Evolutionary conservation across 2,888 invertebrate species (phyloP), one percentile per base, ranked within the genome.

Genomic region (Drosophila formosana): DNA sequence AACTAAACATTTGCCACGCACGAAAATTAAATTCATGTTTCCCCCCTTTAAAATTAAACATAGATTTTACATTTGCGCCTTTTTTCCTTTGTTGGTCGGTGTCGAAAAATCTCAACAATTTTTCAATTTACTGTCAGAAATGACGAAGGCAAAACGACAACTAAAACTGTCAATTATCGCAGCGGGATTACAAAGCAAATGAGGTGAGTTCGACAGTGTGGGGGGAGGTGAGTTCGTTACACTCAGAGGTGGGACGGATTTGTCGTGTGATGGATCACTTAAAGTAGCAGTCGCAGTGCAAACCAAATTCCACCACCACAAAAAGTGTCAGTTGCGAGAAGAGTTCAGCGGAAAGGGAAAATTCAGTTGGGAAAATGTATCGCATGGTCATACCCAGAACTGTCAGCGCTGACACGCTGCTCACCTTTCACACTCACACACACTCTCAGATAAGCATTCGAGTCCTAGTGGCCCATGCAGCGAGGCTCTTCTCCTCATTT

Each of bases 51-150:
- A 37, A 37, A 49, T 58, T 26, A 34, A 71, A 74, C 72, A 64
- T 49, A 66, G 43, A 64, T 66, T 69, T 82, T 39, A 66, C 70
- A 81, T 82, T 79, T 72, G 52, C 34, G 49, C 11, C 47, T 72
- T 51, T 46, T 41, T 18, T 41, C 13, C 5, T 18, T 18, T 37
- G 37, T 37, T 18, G 18, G 1, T 18, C 18, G 37, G 47, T 66
- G 61, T 72, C 58, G 55, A 68, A 62, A 82, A 77, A 52, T 88
- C 75, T 78, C 71, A 81, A 78, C 68, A 87, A 82, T 80, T 86
- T 82, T 85, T 88, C 83, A 88, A 88, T 88, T 82, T 88, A 80
- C 88, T 88, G 86, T 77, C 82, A 77, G 63, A 60, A 58, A 74
- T 67, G 75, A 74, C 57, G 76, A 60, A 60, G 65, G 45, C 62